Evolutionary conservation across 2,797 vertebrate genomes (phyloP).

Genomic region (Fistularia tabacaria): DNA sequence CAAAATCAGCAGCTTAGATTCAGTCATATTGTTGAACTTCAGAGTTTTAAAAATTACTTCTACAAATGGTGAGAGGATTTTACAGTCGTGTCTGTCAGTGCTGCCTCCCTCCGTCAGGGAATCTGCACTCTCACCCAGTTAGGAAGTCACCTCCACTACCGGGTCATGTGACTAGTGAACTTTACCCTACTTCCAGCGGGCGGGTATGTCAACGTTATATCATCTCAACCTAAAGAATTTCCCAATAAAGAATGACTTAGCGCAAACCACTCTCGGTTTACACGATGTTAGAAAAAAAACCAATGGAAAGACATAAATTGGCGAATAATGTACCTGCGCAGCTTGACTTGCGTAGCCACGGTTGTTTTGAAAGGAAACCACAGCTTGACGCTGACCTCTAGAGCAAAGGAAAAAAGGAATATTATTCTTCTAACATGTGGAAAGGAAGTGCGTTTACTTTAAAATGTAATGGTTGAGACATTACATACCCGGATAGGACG

Average conservation of each 20-base stretch:
- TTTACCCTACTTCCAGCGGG: constrained; percentile 63
- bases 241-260: not conserved
- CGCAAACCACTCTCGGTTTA: not conserved
- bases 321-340: constrained; percentile 63
- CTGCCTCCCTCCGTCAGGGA: not conserved
- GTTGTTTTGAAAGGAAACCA: constrained; percentile 18
- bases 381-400: constrained; percentile 52
- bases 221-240: not conserved
- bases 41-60: no score
- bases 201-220: constrained; percentile 7
- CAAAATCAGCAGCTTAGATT: no score
- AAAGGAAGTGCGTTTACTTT: not conserved
- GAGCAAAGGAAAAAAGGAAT: not conserved
- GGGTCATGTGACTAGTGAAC: constrained; percentile 66
- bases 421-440: not conserved
- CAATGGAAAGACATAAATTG: not conserved
- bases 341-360: constrained; percentile 61
- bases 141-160: constrained; percentile 48
- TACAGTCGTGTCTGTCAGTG: not conserved
- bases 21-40: no score
- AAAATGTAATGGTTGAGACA: not conserved
- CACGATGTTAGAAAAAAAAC: not conserved
- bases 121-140: constrained; percentile 20
- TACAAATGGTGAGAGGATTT: not conserved
- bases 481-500: constrained; percentile 49